Percentiles rank a stretch among this genome's conserved stretches.
These are phyloP conservation scores for Metaphire vulgaris DNA, from an alignment of 1,140 invertebrate species.

Conservation along the genomic window DNA sequence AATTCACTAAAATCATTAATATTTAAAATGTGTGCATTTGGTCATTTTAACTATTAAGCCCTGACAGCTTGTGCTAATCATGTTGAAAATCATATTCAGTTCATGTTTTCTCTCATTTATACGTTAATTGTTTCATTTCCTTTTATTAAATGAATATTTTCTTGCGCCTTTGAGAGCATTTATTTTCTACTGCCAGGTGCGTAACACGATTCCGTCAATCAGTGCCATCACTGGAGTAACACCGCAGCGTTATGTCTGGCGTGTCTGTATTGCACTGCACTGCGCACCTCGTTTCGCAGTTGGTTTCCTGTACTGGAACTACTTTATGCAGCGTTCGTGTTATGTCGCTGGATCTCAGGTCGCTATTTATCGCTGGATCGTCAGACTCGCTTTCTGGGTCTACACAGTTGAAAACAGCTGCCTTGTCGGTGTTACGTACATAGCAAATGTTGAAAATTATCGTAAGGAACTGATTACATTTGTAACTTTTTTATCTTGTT, in stretches of 20 bases:
- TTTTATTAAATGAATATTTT: too few species aligned
- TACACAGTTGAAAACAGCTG: constrained; percentile 76
- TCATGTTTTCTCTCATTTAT: too few species aligned
- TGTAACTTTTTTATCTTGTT: neutral
- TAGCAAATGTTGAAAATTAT: constrained; percentile 89
- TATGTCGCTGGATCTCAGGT: neutral
- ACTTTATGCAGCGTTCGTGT: constrained; percentile 4
- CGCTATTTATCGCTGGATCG: constrained; percentile 57
- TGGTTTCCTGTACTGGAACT: constrained; percentile 30
- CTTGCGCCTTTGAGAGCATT: too few species aligned
- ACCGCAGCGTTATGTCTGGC: constrained; percentile 80
- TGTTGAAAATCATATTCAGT: too few species aligned
- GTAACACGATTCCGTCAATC: constrained; percentile 83
- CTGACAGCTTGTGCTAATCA: too few species aligned
- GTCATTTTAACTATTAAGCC: too few species aligned
- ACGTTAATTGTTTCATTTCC: too few species aligned
- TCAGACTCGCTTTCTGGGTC: constrained; percentile 72
- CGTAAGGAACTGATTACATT: constrained; percentile 63
- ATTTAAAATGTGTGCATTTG: too few species aligned
- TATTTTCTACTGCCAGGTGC: too few species aligned
- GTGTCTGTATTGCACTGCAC: constrained; percentile 76
- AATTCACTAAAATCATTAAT: too few species aligned
- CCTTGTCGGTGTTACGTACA: constrained; percentile 79
- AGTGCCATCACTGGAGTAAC: constrained; percentile 84
- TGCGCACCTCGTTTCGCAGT: constrained; percentile 68